Evolutionary conservation across 2,113 vertebrate species (phyloP).

Genomic region (Ceyx melanurus): DNA sequence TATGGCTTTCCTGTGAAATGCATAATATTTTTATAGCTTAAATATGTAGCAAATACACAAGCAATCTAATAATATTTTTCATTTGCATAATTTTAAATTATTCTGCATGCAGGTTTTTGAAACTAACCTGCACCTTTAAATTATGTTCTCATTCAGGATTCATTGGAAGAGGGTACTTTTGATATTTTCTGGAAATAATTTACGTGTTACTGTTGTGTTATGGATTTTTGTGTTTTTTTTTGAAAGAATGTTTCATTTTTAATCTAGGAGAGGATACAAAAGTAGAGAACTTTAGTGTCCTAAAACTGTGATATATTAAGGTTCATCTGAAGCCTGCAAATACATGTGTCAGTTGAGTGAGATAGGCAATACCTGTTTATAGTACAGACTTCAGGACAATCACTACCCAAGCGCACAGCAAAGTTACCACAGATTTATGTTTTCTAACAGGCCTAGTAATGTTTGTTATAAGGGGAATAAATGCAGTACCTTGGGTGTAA

Average conservation of each 20-base stretch:
- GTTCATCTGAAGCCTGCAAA: not conserved
- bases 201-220: not conserved
- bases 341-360: not conserved
- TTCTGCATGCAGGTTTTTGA: not conserved
- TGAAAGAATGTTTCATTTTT: not conserved
- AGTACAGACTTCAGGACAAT: not conserved
- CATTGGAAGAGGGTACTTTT: not conserved
- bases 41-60: not conserved
- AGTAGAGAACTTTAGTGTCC: not conserved
- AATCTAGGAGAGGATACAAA: not conserved
- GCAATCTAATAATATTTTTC: not conserved
- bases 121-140: not conserved
- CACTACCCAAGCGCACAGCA: not conserved
- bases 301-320: not conserved
- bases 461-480: not conserved
- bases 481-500: not conserved
- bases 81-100: not conserved
- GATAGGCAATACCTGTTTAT: not conserved
- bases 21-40: not conserved
- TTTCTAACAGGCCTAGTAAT: not conserved
- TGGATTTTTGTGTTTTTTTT: not conserved
- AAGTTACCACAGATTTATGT: not conserved
- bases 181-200: not conserved
- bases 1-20: not conserved
- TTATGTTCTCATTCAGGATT: not conserved